phyloP scores from a whole-genome alignment of 30 jellyfish, hydroid and myxozoan genomes.

The Catostylus mosaicus region DNA sequence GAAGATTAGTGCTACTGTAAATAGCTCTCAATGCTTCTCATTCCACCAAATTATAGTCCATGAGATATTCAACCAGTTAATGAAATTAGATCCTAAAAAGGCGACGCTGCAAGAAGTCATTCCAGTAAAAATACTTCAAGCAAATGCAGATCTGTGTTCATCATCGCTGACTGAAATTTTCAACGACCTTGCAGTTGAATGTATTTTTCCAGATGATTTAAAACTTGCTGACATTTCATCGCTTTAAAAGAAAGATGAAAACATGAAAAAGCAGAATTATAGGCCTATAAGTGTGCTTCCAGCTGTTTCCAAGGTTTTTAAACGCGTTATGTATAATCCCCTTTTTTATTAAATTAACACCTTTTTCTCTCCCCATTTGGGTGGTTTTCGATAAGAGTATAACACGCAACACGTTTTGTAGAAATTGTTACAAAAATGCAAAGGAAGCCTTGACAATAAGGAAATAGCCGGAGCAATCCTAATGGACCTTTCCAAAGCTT shows the following conservation, averaged over 20 bases:
- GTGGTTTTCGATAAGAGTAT: not conserved
- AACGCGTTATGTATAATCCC: constrained; percentile 1
- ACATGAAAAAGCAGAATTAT: constrained; percentile 15
- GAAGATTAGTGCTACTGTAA: constrained; percentile 21
- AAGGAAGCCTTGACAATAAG: too few species aligned
- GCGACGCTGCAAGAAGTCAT: constrained; percentile 34
- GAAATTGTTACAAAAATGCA: too few species aligned
- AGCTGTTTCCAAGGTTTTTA: not conserved
- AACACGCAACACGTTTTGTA: too few species aligned
- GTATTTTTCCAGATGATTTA: constrained; percentile 11
- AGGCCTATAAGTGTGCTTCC: constrained; percentile 4
- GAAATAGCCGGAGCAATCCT: too few species aligned
- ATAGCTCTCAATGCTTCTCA: constrained; percentile 34
- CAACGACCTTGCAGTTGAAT: not conserved
- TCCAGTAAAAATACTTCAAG: constrained; percentile 29
- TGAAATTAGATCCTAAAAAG: constrained; percentile 21
- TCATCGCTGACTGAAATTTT: not conserved
- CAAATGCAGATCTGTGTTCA: constrained; percentile 31
- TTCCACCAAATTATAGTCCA: constrained; percentile 26
- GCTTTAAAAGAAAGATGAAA: constrained; percentile 30
- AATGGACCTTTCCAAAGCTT: too few species aligned
- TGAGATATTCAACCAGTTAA: constrained; percentile 10
- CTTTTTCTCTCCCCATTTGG: not conserved
- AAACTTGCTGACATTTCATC: constrained; percentile 15
- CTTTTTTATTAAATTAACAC: constrained; percentile 2